Conservation (phyloP, 2,888 invertebrate genomes). For the Pristionchus fissidentatus region DNA sequence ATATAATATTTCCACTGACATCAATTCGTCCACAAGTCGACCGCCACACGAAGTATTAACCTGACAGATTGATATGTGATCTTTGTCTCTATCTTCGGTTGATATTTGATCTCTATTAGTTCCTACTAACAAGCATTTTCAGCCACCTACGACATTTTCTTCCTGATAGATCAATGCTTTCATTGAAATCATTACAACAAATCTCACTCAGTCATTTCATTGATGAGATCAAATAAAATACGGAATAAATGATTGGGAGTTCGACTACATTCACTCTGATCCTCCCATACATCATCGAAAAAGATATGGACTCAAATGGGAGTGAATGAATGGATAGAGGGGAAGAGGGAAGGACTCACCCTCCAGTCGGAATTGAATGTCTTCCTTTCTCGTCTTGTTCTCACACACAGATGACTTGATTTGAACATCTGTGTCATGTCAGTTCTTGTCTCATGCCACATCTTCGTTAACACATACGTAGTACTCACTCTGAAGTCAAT, state of each 20-base stretch:
- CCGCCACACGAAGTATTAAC: conserved; percentile 79
- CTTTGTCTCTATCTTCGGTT: neutral
- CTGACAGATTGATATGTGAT: neutral
- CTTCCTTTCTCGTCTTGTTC: no score
- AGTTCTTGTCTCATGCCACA: no score
- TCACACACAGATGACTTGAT: no score
- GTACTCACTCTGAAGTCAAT: no score
- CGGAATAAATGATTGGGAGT: conserved; percentile 93
- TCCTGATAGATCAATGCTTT: no score
- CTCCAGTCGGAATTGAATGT: no score
- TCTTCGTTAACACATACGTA: no score
- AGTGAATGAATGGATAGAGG: neutral
- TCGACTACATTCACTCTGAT: conserved; percentile 86
- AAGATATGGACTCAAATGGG: conserved; percentile 89
- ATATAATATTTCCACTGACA: no score
- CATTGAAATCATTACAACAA: neutral
- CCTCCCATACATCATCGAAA: conserved; percentile 97
- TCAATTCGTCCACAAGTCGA: conserved; percentile 85
- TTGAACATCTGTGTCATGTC: no score
- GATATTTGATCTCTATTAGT: conserved; percentile 36
- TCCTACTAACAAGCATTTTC: conserved; percentile 37
- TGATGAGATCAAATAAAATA: conserved; percentile 85
- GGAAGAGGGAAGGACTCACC: no score
- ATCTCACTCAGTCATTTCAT: conserved; percentile 64
- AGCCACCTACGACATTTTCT: neutral